Base-by-base conservation (phyloP, 1,140 invertebrate genomes). In the Platorchestia sp. region DNA sequence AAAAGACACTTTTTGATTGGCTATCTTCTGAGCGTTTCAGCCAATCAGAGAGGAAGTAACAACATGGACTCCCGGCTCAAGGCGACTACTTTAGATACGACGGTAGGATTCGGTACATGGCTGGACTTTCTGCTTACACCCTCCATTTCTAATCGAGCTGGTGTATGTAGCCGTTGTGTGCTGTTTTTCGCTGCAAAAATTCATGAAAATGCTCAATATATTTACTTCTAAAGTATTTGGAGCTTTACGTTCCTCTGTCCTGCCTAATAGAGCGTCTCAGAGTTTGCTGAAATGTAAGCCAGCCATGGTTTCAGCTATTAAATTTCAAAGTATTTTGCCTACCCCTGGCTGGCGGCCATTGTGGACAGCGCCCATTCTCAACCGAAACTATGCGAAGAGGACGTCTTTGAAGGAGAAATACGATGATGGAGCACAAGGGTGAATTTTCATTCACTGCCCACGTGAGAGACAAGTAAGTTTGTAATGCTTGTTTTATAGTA, bases 361-460 rank as follows among this genome's bases (percentile, higher is more conserved):
- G 45, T 93, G 91, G 91, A 93, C 91, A 10, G 91, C 43, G 19
- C 45, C 91, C 44, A 42, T 47, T 40, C 91, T 93, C 43, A n/a
- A 36, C 45, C 91, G 91, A 45, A 47, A 93, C 91, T 44, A 93
- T 44, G 91, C 45, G 91, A 93, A 93, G 91, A 93, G 91, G 40
- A 44, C 41, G 45, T 44, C 41, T 47, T 40, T 45, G 43, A 47
- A 93, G 43, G 44, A 47, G 10, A 45, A n/a, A n/a, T 6, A 5
- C 43, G 91, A 93, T 93, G 91, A 93, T 93, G 91, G 91, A 45
- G 43, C 91, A 19, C 91, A 89, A 47, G 91, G 59, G 91, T 19
- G 91, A 93, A n/a, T 93, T 22, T 45, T 93, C 91, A 44, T 93
- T 93, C 91, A 22, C 91, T 44, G 91, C 36, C 40, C 6, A 91